Evolutionary conservation across 2,888 invertebrate genomes (phyloP).

Genomic region (Coronaproctus castanopsis): DNA sequence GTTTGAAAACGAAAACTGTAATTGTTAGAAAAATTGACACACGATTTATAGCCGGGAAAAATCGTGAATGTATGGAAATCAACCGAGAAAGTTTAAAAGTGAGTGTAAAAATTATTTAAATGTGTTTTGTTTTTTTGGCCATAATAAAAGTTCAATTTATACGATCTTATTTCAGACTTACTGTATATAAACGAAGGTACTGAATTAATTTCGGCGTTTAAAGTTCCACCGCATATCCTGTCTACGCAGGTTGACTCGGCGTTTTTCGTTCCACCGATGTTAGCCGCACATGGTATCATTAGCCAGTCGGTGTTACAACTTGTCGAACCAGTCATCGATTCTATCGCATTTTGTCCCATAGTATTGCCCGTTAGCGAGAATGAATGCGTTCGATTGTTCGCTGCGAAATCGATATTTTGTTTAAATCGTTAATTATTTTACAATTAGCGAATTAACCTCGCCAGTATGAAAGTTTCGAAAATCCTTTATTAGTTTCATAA

Average conservation of each 20-base stretch:
- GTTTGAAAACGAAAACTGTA: no score
- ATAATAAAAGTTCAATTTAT: no score
- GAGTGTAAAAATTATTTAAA: no score
- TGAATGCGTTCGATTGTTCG: conserved; percentile 47
- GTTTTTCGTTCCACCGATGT: conserved; percentile 36
- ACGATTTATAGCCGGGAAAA: no score
- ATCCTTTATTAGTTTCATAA: no score
- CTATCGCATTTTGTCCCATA: conserved; percentile 37
- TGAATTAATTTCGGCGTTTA: conserved; percentile 50
- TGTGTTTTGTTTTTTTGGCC: no score
- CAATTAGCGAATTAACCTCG: neutral
- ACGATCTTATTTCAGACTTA: conserved; percentile 37
- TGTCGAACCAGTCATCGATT: conserved; percentile 46
- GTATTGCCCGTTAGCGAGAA: conserved; percentile 62
- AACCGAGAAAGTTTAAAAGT: no score
- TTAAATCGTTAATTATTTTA: no score
- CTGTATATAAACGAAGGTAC: conserved; percentile 47
- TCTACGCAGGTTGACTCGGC: conserved; percentile 49
- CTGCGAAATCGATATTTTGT: conserved; percentile 30
- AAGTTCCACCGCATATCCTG: conserved; percentile 61
- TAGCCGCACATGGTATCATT: conserved; percentile 53
- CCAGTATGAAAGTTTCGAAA: no score
- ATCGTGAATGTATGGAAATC: no score
- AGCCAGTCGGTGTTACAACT: conserved; percentile 61
- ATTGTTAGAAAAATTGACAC: no score